Evolutionary conservation across 2,797 vertebrate genomes (phyloP).

Genomic region (Enoplosus armatus): DNA sequence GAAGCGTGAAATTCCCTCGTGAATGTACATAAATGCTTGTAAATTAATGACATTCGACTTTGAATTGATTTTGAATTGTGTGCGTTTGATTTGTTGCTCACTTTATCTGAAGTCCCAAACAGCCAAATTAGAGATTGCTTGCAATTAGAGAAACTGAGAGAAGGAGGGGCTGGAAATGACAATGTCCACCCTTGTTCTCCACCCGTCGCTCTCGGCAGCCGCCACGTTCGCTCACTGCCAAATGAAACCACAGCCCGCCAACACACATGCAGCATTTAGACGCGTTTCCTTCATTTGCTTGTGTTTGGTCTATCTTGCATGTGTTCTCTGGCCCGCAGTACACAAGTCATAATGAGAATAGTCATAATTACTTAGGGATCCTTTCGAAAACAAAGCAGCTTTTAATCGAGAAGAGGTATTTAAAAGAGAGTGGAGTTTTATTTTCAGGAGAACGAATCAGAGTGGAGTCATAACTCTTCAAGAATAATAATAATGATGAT

Average conservation of each 20-base stretch:
- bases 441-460: background rate
- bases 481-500: background rate
- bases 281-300: too few relatives aligned
- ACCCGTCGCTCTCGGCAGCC: background rate
- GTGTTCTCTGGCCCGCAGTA: too few relatives aligned
- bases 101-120: background rate
- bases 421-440: background rate
- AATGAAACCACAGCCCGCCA: conserved; percentile 4
- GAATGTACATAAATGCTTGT: conserved; percentile 11
- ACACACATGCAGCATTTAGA: too few relatives aligned
- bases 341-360: background rate
- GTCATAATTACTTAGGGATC: background rate
- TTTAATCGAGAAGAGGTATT: background rate
- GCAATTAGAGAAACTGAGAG: background rate
- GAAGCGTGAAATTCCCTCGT: background rate
- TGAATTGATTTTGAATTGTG: background rate
- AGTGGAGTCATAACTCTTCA: background rate
- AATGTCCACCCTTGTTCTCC: background rate
- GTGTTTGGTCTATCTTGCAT: too few relatives aligned
- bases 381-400: background rate
- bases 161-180: background rate
- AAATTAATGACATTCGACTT: background rate
- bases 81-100: background rate
- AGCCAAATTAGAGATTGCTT: background rate
- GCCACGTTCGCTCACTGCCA: conserved; percentile 24